A percentile compares a stretch with the other conserved stretches of the same genome.
phyloP scores from a whole-genome alignment of 2,797 vertebrate genomes.

The Rachycentron canadum region DNA sequence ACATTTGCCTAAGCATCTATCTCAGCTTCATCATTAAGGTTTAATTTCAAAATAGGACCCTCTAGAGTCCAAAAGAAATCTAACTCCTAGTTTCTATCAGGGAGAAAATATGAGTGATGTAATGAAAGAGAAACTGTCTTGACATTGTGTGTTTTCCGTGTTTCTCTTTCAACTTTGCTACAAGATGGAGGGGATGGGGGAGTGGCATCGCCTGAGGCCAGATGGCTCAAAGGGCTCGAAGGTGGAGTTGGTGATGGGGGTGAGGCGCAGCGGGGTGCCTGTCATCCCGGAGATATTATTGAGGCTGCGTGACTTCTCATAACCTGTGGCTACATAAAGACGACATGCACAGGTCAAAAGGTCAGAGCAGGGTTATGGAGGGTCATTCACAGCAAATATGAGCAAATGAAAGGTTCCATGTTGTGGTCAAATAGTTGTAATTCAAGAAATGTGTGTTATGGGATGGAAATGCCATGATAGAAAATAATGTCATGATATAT shows the following conservation, averaged over 20 bases:
- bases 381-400: slow-evolving; percentile 33
- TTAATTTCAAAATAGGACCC: slow-evolving; percentile 42
- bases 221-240: slow-evolving; percentile 90
- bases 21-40: slow-evolving; percentile 27
- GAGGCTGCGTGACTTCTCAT: slow-evolving; percentile 95
- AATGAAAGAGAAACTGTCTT: slow-evolving; percentile 35
- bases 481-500: slow-evolving; percentile 39
- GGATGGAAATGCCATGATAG: slow-evolving; percentile 40
- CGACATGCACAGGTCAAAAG: slow-evolving; percentile 49
- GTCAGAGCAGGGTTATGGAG: slow-evolving; percentile 42
- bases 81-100: slow-evolving; percentile 24
- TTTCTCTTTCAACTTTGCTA: slow-evolving; percentile 77
- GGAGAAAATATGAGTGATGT: slow-evolving; percentile 30
- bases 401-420: slow-evolving; percentile 39
- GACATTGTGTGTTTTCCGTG: slow-evolving; percentile 21
- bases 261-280: slow-evolving; percentile 89
- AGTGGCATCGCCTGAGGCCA: slow-evolving; percentile 89
- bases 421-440: slow-evolving; percentile 7
- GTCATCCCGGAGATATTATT: slow-evolving; percentile 95
- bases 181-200: slow-evolving; percentile 94
- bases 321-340: slow-evolving; percentile 85
- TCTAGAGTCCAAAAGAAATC: slow-evolving; percentile 16
- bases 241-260: slow-evolving; percentile 89
- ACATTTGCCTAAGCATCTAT: slow-evolving; percentile 57
- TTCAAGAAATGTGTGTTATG: slow-evolving; percentile 6